Conservation (phyloP, 2,113 vertebrate genomes). For the Phoenicopterus ruber region DNA sequence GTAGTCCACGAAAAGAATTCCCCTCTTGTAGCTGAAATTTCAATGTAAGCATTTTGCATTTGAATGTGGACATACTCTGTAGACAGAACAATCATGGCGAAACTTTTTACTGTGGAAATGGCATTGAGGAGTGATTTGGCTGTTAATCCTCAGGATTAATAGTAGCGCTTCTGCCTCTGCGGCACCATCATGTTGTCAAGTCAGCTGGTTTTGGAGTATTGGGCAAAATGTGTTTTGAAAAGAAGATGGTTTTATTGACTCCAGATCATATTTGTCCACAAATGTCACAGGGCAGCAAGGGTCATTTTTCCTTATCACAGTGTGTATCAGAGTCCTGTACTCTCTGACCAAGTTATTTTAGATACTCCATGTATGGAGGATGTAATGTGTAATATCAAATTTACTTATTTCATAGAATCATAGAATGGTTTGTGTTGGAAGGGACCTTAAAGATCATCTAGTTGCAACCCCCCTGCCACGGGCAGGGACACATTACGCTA, state of each 20-base stretch:
- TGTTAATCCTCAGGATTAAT: neutral
- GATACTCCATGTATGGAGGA: rapidly evolving
- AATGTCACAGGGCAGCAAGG: neutral
- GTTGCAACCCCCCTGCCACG: no score
- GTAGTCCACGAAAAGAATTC: neutral
- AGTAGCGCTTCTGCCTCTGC: neutral
- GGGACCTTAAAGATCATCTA: no score
- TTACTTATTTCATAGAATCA: no score
- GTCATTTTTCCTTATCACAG: neutral
- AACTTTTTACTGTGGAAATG: neutral
- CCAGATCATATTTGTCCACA: neutral
- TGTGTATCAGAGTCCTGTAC: neutral
- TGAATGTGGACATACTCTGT: neutral
- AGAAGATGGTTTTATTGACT: neutral
- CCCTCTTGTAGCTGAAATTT: neutral
- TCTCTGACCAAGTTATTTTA: neutral
- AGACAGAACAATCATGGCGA: neutral
- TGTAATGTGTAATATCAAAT: neutral
- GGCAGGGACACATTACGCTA: no score
- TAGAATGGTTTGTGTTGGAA: no score
- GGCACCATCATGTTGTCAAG: neutral
- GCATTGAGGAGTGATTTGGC: neutral
- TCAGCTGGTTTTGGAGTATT: neutral
- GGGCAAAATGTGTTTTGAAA: neutral
- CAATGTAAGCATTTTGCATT: neutral